Base-by-base conservation (phyloP, 2,797 vertebrate genomes). In the Heterohyrax brucei region DNA sequence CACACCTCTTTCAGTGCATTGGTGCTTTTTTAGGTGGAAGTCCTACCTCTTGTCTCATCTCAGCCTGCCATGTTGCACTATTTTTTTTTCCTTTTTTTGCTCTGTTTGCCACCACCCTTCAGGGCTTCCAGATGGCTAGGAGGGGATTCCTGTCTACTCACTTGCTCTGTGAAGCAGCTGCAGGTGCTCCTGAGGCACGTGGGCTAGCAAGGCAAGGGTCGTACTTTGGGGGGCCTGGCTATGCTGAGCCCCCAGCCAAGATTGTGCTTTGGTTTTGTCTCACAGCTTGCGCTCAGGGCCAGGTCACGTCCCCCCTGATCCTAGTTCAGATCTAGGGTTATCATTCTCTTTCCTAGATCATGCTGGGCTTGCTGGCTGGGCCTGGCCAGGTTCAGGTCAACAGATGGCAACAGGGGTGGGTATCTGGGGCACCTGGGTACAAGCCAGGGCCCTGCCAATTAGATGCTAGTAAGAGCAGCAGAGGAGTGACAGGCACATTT, bases 331-430 rank as follows among this genome's bases (percentile, higher is more conserved):
- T 91, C 72, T 46, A 86, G 61, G 68, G 9, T 77, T 56, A 68
- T 48, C 50, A 73, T 16, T 18, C 46, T 94, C 44, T 76, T 89
- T 94, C 89, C 46, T 76, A 73, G 68, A 24, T 82, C 59, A 9
- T 12, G 18, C 30, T 76, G 44, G 78, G 73, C 7, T 10, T 50
- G 59, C 76, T 48, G 80, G 28, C 64, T 79, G 64, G 48, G 59
- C 33, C 61, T 62, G 86, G 68, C 62, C 28, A 81, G 56, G 77
- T 82, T 94, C 89, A 70, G 94, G 77, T 93, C 84, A 90, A 85
- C 91, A 98, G 93, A 93, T 97, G 91, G 88, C 79, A 72, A 56
- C 10, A 39, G 68, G 56, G 44, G 21, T 68, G 44, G 79, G 66
- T 12, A 59, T 53, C 48, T 26, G 66, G 19, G 76, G 79, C 84